phyloP scores from a whole-genome alignment of 2,797 vertebrate genomes.

The Gymnodraco acuticeps region DNA sequence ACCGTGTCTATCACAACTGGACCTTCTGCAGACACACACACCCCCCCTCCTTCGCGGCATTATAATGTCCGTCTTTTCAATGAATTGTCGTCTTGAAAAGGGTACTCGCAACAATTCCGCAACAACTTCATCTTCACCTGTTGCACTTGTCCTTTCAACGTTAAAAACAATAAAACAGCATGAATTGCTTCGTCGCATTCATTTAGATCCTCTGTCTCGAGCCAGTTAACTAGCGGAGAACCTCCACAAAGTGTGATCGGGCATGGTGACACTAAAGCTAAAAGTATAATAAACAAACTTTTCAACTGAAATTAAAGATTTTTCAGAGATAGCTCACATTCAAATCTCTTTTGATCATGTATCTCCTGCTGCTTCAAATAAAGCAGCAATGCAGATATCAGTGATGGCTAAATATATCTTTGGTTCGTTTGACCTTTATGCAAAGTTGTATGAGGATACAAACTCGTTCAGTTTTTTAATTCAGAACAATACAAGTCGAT shows the following conservation, averaged over 20 bases:
- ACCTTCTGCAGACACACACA: no score
- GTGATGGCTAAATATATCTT: not conserved
- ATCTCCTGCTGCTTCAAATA: conserved; percentile 2
- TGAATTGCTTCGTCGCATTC: no score
- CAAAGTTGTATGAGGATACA: not conserved
- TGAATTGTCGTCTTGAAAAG: no score
- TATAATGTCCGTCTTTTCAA: no score
- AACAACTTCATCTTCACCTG: no score
- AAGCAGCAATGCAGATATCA: not conserved
- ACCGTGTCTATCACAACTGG: no score
- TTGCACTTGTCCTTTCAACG: no score
- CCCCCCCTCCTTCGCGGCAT: no score
- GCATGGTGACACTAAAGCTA: not conserved
- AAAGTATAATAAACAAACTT: not conserved
- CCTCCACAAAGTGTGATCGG: not conserved
- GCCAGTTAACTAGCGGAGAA: no score
- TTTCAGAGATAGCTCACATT: not conserved
- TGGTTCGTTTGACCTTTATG: not conserved
- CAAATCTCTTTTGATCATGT: conserved; percentile 1
- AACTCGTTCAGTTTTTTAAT: not conserved
- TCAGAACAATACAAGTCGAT: not conserved
- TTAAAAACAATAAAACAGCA: no score
- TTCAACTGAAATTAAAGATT: not conserved
- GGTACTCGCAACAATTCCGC: no score
- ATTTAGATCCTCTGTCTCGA: no score